A percentile compares a stretch with the other conserved stretches of the same genome.
Conservation (phyloP, 2,797 vertebrate species). For the Nannoperca australis region DNA sequence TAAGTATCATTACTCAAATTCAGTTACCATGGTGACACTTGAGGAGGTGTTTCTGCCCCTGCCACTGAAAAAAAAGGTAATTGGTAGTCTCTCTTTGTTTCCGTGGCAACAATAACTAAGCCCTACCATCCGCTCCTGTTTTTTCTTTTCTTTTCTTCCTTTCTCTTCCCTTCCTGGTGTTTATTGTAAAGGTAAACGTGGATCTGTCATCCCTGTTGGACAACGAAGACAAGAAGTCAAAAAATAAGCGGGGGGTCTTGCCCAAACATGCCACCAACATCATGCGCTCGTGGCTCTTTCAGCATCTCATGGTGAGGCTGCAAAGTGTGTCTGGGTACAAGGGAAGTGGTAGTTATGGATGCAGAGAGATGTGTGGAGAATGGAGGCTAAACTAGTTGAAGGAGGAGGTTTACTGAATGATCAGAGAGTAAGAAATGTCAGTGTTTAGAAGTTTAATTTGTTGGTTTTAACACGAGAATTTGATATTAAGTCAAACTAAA, state of each 20-base stretch:
- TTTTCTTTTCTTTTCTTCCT: constrained; percentile 33
- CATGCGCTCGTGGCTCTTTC: constrained; percentile 99
- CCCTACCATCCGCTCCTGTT: constrained; percentile 52
- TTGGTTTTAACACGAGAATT: neutral
- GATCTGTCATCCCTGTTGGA: constrained; percentile 96
- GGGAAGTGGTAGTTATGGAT: neutral
- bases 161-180: constrained; percentile 43
- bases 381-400: neutral
- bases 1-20: constrained; percentile 85
- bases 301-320: constrained; percentile 96
- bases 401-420: neutral
- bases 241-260: constrained; percentile 97
- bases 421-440: neutral
- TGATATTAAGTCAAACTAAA: neutral
- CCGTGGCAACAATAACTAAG: constrained; percentile 88
- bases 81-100: constrained; percentile 84
- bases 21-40: constrained; percentile 87
- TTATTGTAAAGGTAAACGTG: constrained; percentile 91
- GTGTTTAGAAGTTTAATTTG: neutral
- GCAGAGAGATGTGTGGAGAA: neutral
- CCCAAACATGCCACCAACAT: constrained; percentile 99
- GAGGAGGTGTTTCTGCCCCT: constrained; percentile 83
- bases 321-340: neutral
- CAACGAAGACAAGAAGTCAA: constrained; percentile 97
- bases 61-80: constrained; percentile 79